These are phyloP conservation scores for Globia sparganii DNA, from an alignment of 2,888 invertebrate genomes.

Conservation along the genomic window DNA sequence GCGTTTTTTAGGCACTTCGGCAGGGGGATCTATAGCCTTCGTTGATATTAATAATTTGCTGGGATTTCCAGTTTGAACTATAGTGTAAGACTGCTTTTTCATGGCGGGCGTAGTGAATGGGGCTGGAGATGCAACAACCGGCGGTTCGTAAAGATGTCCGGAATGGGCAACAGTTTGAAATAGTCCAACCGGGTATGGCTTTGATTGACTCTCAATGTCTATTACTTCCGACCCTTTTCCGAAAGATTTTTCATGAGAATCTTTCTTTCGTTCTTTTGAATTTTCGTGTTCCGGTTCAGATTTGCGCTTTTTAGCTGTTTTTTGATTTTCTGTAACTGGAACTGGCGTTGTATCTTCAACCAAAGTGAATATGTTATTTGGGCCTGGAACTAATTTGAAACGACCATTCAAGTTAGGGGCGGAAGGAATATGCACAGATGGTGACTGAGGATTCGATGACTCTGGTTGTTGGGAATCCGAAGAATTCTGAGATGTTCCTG, in stretches of 20 bases:
- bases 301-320: conserved; percentile 57
- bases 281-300: conserved; percentile 41
- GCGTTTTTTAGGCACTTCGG: conserved; percentile 76
- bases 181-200: conserved; percentile 86
- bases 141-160: conserved; percentile 61
- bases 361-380: conserved; percentile 84
- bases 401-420: conserved; percentile 79
- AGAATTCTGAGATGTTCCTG: conserved; percentile 38
- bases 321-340: conserved; percentile 40
- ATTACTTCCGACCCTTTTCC: conserved; percentile 64
- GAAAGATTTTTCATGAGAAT: conserved; percentile 29
- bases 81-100: conserved; percentile 87
- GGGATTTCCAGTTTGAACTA: conserved; percentile 86
- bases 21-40: conserved; percentile 74
- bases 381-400: conserved; percentile 84
- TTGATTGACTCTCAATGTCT: conserved; percentile 68
- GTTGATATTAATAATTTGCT: conserved; percentile 87
- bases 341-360: conserved; percentile 75
- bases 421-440: conserved; percentile 75
- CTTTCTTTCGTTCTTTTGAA: conserved; percentile 44
- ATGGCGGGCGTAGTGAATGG: conserved; percentile 81
- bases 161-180: conserved; percentile 80
- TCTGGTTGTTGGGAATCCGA: conserved; percentile 41
- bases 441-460: conserved; percentile 52
- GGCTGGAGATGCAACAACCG: conserved; percentile 57